These are phyloP conservation scores for Thermophis baileyi DNA, from an alignment of 2,113 vertebrate genomes.

Conservation along the genomic window DNA sequence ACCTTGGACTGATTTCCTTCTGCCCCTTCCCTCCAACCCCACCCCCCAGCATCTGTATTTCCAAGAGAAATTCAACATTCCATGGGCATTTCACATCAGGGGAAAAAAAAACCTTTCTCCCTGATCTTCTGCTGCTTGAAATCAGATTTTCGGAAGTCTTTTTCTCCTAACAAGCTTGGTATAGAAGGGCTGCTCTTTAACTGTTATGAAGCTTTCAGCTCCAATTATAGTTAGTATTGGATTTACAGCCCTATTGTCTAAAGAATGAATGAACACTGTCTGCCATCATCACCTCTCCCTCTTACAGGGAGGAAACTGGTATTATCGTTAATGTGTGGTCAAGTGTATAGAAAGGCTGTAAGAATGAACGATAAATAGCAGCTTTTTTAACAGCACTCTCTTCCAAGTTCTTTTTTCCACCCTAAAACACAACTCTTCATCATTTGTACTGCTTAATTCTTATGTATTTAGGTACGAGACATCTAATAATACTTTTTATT, in stretches of 20 bases:
- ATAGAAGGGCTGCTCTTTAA: not conserved
- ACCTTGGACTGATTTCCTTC: not conserved
- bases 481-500: not conserved
- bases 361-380: not conserved
- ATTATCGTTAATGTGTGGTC: constrained; percentile 16
- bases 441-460: not conserved
- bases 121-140: not conserved
- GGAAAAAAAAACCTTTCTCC: not conserved
- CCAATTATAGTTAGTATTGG: not conserved
- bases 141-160: not conserved
- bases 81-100: not conserved
- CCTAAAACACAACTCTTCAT: not conserved
- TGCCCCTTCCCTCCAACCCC: not conserved
- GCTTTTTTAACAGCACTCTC: not conserved
- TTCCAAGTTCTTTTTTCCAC: not conserved
- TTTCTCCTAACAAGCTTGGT: not conserved
- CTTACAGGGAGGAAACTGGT: not conserved
- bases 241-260: constrained; percentile 6
- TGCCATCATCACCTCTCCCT: constrained; percentile 4
- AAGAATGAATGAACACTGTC: not conserved
- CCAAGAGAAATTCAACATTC: not conserved
- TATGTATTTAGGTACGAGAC: not conserved
- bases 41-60: not conserved
- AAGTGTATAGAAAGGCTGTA: not conserved
- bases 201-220: constrained; percentile 8